phyloP scores from a whole-genome alignment of 2,888 invertebrate genomes.

The Drosophila dives region DNA sequence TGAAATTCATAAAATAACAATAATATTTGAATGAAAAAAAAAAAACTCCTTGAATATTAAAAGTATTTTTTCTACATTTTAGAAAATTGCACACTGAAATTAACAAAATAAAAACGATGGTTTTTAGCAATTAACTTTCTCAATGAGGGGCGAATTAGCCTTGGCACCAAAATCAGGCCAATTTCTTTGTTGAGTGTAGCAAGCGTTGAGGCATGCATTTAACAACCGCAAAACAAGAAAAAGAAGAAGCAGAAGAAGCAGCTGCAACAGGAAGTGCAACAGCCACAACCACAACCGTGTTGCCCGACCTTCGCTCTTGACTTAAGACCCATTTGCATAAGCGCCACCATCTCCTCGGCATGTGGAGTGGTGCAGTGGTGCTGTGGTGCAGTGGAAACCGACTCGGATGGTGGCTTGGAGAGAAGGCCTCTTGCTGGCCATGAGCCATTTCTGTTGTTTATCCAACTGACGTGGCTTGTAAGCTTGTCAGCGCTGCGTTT shows the following conservation, averaged over 20 bases:
- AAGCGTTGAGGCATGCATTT: slow-evolving; percentile 51
- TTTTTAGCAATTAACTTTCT: not conserved
- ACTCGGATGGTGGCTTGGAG: not conserved
- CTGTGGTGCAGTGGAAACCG: slow-evolving; percentile 6
- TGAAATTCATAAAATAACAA: not conserved
- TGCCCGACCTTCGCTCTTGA: slow-evolving; percentile 71
- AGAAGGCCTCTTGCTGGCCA: slow-evolving; percentile 3
- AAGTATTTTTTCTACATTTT: not conserved
- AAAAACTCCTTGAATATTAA: not conserved
- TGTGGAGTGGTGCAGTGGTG: slow-evolving; percentile 7
- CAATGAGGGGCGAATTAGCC: not conserved
- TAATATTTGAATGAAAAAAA: no score
- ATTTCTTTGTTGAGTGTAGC: not conserved
- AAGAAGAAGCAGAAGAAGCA: not conserved
- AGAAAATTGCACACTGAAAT: not conserved
- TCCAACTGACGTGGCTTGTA: slow-evolving; percentile 51
- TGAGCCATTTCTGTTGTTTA: slow-evolving; percentile 40
- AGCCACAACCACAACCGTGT: not conserved
- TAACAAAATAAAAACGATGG: not conserved
- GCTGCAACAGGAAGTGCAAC: slow-evolving; percentile 7
- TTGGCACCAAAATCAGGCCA: not conserved
- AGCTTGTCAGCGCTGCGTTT: slow-evolving; percentile 48
- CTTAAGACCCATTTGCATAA: slow-evolving; percentile 76
- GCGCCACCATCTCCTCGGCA: slow-evolving; percentile 34
- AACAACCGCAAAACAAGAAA: slow-evolving; percentile 49